Evolutionary conservation across 1,140 invertebrate species (phyloP).

Genomic region (Lanistes nyassanus): DNA sequence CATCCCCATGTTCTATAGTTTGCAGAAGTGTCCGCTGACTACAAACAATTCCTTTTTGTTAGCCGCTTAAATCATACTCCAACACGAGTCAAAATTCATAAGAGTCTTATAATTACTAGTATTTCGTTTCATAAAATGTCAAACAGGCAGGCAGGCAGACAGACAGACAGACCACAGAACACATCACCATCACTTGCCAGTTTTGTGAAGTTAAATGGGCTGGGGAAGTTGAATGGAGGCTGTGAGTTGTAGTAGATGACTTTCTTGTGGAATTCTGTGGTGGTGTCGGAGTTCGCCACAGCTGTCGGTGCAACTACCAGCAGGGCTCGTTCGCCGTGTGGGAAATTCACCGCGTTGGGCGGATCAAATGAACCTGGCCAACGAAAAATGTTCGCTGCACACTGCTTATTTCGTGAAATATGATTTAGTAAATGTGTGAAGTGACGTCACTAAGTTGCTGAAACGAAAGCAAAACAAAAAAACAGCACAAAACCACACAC

Average conservation of each 20-base stretch:
- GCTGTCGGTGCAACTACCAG: constrained; percentile 87
- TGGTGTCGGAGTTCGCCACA: constrained; percentile 76
- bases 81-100: too few species aligned
- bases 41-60: too few species aligned
- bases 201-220: constrained; percentile 43
- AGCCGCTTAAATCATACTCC: too few species aligned
- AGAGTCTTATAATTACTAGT: too few species aligned
- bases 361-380: constrained; percentile 44
- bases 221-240: constrained; percentile 83
- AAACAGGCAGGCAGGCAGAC: constrained; percentile 1
- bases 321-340: constrained; percentile 76
- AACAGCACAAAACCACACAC: too few species aligned
- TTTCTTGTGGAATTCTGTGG: constrained; percentile 79
- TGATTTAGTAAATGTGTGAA: neutral
- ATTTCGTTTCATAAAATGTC: too few species aligned
- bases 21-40: too few species aligned
- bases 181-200: constrained; percentile 39
- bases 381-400: neutral
- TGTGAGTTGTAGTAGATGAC: constrained; percentile 81
- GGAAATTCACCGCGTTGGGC: constrained; percentile 41
- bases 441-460: too few species aligned
- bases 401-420: neutral
- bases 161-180: constrained; percentile 33
- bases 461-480: too few species aligned
- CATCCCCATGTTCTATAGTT: too few species aligned